A percentile compares a stretch with the other conserved stretches of the same genome.
These are phyloP conservation scores for Pagrus major DNA, from an alignment of 2,113 vertebrate genomes.

Conservation along the genomic window DNA sequence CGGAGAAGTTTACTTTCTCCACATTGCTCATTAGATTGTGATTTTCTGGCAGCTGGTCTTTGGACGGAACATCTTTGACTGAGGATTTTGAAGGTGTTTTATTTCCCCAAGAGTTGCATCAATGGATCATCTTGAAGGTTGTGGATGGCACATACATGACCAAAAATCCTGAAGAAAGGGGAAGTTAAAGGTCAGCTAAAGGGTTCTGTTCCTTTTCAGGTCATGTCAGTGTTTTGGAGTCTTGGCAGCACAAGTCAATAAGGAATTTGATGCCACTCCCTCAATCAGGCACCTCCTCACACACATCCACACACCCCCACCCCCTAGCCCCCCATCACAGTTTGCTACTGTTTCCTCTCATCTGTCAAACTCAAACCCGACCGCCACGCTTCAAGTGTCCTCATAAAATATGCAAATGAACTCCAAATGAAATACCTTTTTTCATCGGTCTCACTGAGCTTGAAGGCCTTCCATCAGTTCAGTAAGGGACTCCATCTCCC, in stretches of 20 bases:
- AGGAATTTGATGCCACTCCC: background rate
- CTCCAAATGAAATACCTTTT: slow-evolving; percentile 71
- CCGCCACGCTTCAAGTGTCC: slow-evolving; percentile 63
- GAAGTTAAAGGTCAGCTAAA: slow-evolving; percentile 20
- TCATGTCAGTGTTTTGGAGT: background rate
- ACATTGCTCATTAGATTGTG: slow-evolving; percentile 75
- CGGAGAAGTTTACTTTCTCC: slow-evolving; percentile 74
- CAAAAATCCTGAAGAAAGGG: background rate
- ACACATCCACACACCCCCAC: too few species aligned
- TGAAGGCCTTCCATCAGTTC: slow-evolving; percentile 58
- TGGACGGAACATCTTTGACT: slow-evolving; percentile 58
- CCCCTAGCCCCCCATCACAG: slow-evolving; percentile 16
- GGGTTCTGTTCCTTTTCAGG: background rate
- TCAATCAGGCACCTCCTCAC: too few species aligned
- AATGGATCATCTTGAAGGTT: slow-evolving; percentile 1
- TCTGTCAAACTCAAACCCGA: slow-evolving; percentile 46
- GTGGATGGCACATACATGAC: background rate
- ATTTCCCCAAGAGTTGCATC: background rate
- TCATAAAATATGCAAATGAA: slow-evolving; percentile 75
- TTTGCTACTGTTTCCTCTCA: slow-evolving; percentile 34
- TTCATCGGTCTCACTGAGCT: slow-evolving; percentile 42
- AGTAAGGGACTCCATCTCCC: slow-evolving; percentile 66
- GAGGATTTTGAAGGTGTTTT: slow-evolving; percentile 47
- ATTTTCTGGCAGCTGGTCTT: slow-evolving; percentile 74
- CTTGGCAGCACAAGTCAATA: background rate